Conservation (phyloP, 2,888 invertebrate species). For the Ornithoptera priamus region DNA sequence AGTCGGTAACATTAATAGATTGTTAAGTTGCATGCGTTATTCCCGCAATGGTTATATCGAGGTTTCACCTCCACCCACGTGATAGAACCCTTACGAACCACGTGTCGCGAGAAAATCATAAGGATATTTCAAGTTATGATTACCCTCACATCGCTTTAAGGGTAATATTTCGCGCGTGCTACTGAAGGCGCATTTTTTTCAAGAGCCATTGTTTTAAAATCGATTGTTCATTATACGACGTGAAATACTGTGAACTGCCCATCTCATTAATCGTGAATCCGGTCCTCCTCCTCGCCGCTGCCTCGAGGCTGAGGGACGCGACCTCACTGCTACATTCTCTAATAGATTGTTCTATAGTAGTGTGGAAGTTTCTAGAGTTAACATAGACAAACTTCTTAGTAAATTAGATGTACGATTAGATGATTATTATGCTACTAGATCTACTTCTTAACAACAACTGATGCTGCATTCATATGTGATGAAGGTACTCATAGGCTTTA, state of each 20-base stretch:
- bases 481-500: too few relatives aligned
- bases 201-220: slow-evolving; percentile 16
- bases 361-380: too few relatives aligned
- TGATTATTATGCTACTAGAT: too few relatives aligned
- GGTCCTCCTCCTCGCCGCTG: background rate
- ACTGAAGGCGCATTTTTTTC: slow-evolving; percentile 2
- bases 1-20: too few relatives aligned
- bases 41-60: background rate
- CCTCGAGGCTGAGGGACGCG: slow-evolving; percentile 9
- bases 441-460: too few relatives aligned
- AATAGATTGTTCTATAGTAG: background rate
- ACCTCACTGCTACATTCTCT: slow-evolving; percentile 5
- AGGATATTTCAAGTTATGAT: background rate
- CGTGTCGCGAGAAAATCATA: background rate
- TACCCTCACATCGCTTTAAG: background rate
- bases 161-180: background rate
- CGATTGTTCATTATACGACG: slow-evolving; percentile 22
- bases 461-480: too few relatives aligned
- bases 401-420: too few relatives aligned
- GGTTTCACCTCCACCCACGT: background rate
- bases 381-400: too few relatives aligned
- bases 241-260: slow-evolving; percentile 18
- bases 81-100: background rate
- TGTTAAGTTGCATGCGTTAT: background rate
- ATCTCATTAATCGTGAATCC: slow-evolving; percentile 14